phyloP scores from a whole-genome alignment of 2,888 invertebrate species.

The Liopterus haemorrhoidalis region DNA sequence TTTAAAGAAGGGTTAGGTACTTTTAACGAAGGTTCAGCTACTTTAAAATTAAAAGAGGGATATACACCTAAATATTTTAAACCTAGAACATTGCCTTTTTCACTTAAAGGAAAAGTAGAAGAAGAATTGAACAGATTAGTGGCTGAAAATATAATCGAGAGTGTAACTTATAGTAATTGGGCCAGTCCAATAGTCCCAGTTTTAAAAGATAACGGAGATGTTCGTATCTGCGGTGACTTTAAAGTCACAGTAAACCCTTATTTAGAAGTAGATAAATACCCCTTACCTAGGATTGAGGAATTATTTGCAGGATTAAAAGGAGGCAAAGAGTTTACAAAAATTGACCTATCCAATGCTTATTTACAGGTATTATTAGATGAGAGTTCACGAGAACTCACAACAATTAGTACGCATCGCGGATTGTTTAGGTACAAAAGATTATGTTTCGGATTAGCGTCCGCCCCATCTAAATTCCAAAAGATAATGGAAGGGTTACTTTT shows the following conservation, averaged over 20 bases:
- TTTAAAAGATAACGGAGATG: slow-evolving; percentile 27
- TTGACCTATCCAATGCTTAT: slow-evolving; percentile 34
- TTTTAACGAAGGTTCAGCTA: slow-evolving; percentile 8
- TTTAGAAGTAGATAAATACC: slow-evolving; percentile 20
- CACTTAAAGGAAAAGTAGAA: slow-evolving; percentile 26
- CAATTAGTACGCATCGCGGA: slow-evolving; percentile 35
- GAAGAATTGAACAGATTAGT: slow-evolving; percentile 23
- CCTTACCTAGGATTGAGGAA: slow-evolving; percentile 23
- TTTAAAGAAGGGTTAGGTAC: slow-evolving; percentile 7
- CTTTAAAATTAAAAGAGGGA: slow-evolving; percentile 11
- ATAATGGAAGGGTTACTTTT: slow-evolving; percentile 30
- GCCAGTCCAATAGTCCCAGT: slow-evolving; percentile 33
- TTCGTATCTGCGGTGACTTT: slow-evolving; percentile 32
- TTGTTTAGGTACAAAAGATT: slow-evolving; percentile 30
- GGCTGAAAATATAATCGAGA: slow-evolving; percentile 19
- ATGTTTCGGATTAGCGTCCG: not conserved
- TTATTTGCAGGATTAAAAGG: slow-evolving; percentile 24
- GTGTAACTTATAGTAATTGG: slow-evolving; percentile 28
- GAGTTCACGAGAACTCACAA: slow-evolving; percentile 29
- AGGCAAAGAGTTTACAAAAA: slow-evolving; percentile 31
- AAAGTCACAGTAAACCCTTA: slow-evolving; percentile 21
- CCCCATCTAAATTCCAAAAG: slow-evolving; percentile 34
- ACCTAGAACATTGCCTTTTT: slow-evolving; percentile 27
- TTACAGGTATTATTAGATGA: slow-evolving; percentile 25
- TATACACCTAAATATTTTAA: slow-evolving; percentile 18